A percentile compares a stretch with the other conserved stretches of the same genome.
These are phyloP conservation scores for Etia nguti DNA, from an alignment of 2,113 vertebrate genomes.

Conservation along the genomic window DNA sequence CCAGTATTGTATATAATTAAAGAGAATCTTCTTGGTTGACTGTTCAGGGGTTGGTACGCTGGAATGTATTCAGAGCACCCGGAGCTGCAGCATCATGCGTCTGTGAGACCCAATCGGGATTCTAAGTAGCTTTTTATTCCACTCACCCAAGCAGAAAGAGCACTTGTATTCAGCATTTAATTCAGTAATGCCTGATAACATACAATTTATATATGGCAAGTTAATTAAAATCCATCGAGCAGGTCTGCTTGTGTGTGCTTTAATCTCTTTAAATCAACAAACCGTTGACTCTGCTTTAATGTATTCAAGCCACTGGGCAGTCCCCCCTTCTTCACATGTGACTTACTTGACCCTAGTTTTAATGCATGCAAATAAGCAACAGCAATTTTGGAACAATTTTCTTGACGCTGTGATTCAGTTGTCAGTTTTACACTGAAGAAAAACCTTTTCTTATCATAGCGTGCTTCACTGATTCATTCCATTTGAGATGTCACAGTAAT, in stretches of 20 bases:
- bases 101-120: conserved; percentile 35
- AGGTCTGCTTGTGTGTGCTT: conserved; percentile 56
- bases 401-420: conserved; percentile 25
- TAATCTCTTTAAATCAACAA: conserved; percentile 73
- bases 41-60: background rate
- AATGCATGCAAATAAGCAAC: conserved; percentile 64
- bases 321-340: conserved; percentile 31
- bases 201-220: conserved; percentile 72
- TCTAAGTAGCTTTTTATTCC: conserved; percentile 65
- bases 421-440: background rate
- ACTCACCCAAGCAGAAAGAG: conserved; percentile 62
- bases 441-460: background rate
- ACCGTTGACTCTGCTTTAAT: conserved; percentile 67
- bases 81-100: conserved; percentile 29
- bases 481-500: background rate
- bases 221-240: conserved; percentile 73
- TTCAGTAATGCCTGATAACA: conserved; percentile 67
- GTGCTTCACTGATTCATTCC: background rate
- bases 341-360: conserved; percentile 59
- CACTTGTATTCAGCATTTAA: conserved; percentile 65
- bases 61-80: conserved; percentile 17
- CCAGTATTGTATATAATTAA: conserved; percentile 61
- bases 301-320: conserved; percentile 52
- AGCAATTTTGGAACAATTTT: conserved; percentile 32
- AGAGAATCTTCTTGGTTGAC: conserved; percentile 35